These are phyloP conservation scores for Ciconia boyciana DNA, from an alignment of 2,113 vertebrate species.

Conservation along the genomic window DNA sequence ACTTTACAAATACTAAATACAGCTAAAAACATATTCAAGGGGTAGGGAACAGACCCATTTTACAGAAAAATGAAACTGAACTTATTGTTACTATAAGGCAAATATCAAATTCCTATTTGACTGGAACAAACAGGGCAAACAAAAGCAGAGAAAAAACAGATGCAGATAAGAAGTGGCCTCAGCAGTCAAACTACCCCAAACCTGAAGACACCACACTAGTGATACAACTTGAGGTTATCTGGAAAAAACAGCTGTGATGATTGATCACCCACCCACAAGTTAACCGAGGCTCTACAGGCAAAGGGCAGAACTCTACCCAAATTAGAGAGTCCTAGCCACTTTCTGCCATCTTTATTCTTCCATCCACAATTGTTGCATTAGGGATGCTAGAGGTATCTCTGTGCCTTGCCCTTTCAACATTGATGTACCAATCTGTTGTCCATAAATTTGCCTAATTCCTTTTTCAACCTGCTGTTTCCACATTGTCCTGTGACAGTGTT, in stretches of 20 bases:
- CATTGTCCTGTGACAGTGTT: background rate
- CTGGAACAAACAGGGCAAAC: background rate
- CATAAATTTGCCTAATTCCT: background rate
- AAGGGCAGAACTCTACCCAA: background rate
- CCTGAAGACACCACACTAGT: background rate
- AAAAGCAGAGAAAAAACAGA: background rate
- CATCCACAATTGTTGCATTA: background rate
- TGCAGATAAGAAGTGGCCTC: background rate
- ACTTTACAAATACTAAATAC: constrained; percentile 53
- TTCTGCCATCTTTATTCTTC: background rate
- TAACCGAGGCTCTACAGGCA: background rate
- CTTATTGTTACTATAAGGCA: background rate
- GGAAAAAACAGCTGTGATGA: background rate
- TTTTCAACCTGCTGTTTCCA: background rate
- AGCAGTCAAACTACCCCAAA: background rate
- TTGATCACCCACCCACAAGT: background rate
- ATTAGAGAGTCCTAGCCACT: background rate
- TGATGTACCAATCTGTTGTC: background rate
- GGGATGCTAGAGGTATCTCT: background rate
- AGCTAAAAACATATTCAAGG: constrained; percentile 7
- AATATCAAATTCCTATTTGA: background rate
- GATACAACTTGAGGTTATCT: background rate
- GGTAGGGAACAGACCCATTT: constrained; percentile 26
- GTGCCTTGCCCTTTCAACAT: background rate
- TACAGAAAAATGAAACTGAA: constrained; percentile 34